A percentile compares a stretch with the other conserved stretches of the same genome.
Conservation (phyloP, 2,113 vertebrate species). For the Dendropsophus ebraccatus region DNA sequence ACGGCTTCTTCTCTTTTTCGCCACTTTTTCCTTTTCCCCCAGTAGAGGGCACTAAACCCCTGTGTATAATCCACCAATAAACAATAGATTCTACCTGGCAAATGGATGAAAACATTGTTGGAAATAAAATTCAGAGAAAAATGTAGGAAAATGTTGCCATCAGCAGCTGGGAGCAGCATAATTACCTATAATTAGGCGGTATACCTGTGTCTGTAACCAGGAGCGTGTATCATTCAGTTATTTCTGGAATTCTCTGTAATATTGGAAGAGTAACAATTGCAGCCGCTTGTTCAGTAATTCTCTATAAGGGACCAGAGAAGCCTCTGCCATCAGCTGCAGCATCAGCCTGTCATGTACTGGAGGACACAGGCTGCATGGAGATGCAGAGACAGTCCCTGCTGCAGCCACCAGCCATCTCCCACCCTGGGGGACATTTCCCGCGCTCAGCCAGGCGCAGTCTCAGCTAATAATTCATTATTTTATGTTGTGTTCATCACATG, state of each 20-base stretch:
- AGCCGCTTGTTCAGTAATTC: constrained; percentile 8
- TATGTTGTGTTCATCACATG: neutral
- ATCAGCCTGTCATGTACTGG: neutral
- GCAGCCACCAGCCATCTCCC: neutral
- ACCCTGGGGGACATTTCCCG: neutral
- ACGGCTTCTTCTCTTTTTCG: neutral
- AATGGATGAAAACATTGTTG: constrained; percentile 23
- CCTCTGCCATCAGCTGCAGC: constrained; percentile 1
- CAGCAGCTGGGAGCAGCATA: constrained; percentile 23
- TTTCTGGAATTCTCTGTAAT: constrained; percentile 53
- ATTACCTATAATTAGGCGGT: constrained; percentile 51
- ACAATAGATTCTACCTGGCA: neutral
- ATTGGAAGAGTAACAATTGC: constrained; percentile 26
- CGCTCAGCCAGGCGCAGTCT: neutral
- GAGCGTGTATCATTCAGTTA: constrained; percentile 49
- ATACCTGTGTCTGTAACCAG: constrained; percentile 49
- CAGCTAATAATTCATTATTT: constrained; percentile 13
- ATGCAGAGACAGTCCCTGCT: neutral
- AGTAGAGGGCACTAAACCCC: constrained; percentile 51
- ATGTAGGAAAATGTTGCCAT: constrained; percentile 43
- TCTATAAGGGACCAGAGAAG: neutral
- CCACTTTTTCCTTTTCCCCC: neutral
- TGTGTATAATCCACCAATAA: neutral
- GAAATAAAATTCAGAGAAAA: constrained; percentile 35
- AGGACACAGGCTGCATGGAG: neutral